Percentiles rank a stretch among this genome's conserved stretches.
These are phyloP conservation scores for Phasianus colchicus DNA, from an alignment of 2,113 vertebrate species.

Conservation along the genomic window DNA sequence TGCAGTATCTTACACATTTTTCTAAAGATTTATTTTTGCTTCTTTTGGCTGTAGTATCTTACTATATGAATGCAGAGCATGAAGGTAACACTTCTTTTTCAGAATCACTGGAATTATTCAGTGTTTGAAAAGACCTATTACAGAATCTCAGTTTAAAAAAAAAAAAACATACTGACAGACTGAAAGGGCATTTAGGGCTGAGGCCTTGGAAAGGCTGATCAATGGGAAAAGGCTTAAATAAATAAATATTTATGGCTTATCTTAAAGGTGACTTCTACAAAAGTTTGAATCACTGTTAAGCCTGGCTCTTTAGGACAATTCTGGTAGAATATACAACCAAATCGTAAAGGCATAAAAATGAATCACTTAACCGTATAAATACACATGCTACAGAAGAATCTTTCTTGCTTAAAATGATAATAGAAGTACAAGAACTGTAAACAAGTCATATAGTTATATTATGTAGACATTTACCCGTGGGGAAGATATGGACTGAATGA, in stretches of 20 bases:
- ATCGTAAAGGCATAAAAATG: background rate
- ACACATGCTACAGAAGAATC: background rate
- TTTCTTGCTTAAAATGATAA: background rate
- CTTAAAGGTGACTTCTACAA: conserved; percentile 41
- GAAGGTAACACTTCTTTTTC: background rate
- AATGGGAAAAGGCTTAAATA: conserved; percentile 59
- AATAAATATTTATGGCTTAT: conserved; percentile 54
- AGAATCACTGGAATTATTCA: background rate
- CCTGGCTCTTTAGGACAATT: background rate
- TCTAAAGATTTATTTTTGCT: background rate
- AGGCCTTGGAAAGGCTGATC: conserved; percentile 43
- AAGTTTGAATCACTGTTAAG: background rate
- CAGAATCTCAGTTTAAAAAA: background rate
- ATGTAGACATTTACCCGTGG: background rate
- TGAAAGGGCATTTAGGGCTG: conserved; percentile 38
- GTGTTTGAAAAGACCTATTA: background rate
- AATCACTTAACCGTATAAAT: background rate
- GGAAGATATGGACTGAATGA: background rate
- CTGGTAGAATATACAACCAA: background rate
- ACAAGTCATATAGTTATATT: background rate
- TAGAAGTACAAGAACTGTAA: background rate
- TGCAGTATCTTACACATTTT: background rate
- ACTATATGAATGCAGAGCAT: background rate
- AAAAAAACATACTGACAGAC: conserved; percentile 10
- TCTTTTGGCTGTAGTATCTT: background rate